Percentiles rank a stretch among this genome's conserved stretches.
Conservation (phyloP, 1,140 invertebrate species). For the Zaprionus ghesquierei region DNA sequence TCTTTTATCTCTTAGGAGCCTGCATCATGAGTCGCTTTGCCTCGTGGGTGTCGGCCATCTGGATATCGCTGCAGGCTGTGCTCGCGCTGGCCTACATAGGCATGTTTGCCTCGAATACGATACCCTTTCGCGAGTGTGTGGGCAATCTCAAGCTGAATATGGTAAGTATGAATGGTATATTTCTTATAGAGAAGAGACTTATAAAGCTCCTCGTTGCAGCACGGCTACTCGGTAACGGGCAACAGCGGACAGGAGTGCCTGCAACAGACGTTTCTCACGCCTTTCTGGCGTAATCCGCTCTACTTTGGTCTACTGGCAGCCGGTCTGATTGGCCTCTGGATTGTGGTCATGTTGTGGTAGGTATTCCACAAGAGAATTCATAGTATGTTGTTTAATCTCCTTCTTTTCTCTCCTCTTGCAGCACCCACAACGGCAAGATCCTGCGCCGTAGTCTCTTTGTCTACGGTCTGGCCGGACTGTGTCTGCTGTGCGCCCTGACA, state of each 20-base stretch:
- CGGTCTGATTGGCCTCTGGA: slow-evolving; percentile 76
- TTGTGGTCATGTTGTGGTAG: slow-evolving; percentile 81
- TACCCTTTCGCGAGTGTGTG: slow-evolving; percentile 77
- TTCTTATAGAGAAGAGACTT: not conserved
- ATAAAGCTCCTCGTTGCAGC: slow-evolving; percentile 21
- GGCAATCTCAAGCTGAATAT: slow-evolving; percentile 60
- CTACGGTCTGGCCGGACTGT: slow-evolving; percentile 66
- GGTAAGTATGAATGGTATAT: slow-evolving; percentile 37
- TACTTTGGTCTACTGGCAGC: slow-evolving; percentile 78
- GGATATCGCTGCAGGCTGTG: slow-evolving; percentile 80
- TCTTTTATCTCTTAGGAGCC: slow-evolving; percentile 53
- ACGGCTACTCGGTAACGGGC: slow-evolving; percentile 62
- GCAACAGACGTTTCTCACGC: slow-evolving; percentile 77
- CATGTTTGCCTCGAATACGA: slow-evolving; percentile 70
- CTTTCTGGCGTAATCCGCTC: slow-evolving; percentile 78
- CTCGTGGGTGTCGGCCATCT: slow-evolving; percentile 79
- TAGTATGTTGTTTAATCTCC: not conserved
- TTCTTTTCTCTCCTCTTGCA: slow-evolving; percentile 34
- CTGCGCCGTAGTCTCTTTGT: slow-evolving; percentile 73
- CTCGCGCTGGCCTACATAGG: slow-evolving; percentile 78
- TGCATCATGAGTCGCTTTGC: slow-evolving; percentile 80
- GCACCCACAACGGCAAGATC: slow-evolving; percentile 78
- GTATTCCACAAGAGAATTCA: not conserved
- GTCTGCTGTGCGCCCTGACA: slow-evolving; percentile 65
- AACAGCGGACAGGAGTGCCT: slow-evolving; percentile 76